Base-by-base conservation (phyloP, 2,888 invertebrate species). In the Pycnomerus fuliginosus region DNA sequence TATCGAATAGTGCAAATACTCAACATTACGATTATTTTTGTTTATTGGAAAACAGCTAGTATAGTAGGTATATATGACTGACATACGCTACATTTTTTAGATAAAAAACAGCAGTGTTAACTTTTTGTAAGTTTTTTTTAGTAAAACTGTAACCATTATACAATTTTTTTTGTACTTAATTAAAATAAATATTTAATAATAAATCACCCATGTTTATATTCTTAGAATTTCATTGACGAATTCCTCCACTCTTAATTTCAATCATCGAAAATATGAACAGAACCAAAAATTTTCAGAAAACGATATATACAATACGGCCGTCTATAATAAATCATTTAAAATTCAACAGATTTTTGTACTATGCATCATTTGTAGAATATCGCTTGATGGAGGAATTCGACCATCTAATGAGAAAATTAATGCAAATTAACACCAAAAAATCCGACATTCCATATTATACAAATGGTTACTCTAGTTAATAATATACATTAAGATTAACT, bases 401-500 rank as follows among this genome's bases (percentile, higher is more conserved):
- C 24, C 12, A 2, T 29, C 15, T 40, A n/a, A n/a, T 22, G 22
- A 48, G 16, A 31, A 36, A 47, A 44, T 32, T 23, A 45, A 40
- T 17, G 23, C 38, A 28, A 34, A 32, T n/a, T 12, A 44, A 50
- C 42, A 38, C 44, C 48, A 44, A 48, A 40, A 43, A 53, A 54
- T 54, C 56, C 58, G 65, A 64, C 61, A 66, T 55, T 67, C 63
- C 64, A 64, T 48, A 25, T 25, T 25, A 44, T 39, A 48, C 25
- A 44, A 44, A 43, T 60, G 56, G 57, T 62, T 60, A 60, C 42
- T 50, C 53, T 53, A 44, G 31, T 55, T 54, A 60, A 55, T 56
- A 64, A 63, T 59, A 59, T 57, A 60, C 60, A 62, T 62, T 65
- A 63, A 62, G 53, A 59, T 56, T 60, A 56, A 59, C 50, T 57